Evolutionary conservation across 2,113 vertebrate genomes (phyloP).

Genomic region (Gallinago jamesoni): DNA sequence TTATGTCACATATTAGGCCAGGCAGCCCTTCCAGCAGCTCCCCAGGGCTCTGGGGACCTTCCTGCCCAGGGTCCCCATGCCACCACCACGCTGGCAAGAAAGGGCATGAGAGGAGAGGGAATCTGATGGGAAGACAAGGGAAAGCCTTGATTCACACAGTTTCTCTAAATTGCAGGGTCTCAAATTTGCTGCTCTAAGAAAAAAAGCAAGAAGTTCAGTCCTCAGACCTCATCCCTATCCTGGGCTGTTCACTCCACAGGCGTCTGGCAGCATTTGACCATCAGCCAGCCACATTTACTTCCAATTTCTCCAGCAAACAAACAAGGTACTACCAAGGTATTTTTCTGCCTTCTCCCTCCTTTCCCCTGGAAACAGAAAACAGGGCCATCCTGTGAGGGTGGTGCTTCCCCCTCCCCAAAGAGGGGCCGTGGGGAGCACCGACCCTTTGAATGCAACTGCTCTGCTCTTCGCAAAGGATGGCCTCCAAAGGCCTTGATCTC

Average conservation of each 20-base stretch:
- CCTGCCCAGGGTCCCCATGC: no score
- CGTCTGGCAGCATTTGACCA: neutral
- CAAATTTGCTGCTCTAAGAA: neutral
- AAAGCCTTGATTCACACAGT: neutral
- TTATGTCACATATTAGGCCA: neutral
- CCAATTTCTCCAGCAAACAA: neutral
- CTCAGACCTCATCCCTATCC: neutral
- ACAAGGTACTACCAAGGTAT: neutral
- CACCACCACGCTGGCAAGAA: rapidly evolving
- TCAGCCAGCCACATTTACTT: neutral
- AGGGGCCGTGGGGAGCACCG: rapidly evolving
- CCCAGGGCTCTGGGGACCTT: no score
- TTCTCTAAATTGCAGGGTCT: neutral
- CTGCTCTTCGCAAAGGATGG: neutral
- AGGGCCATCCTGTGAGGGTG: neutral
- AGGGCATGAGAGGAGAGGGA: neutral
- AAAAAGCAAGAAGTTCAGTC: neutral
- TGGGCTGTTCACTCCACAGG: neutral
- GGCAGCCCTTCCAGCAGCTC: neutral
- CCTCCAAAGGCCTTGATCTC: neutral
- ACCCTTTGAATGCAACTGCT: neutral
- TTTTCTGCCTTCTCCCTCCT: neutral
- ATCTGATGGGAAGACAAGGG: neutral
- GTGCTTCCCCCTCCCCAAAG: rapidly evolving
- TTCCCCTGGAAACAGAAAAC: neutral